Conservation (phyloP, 2,113 vertebrate genomes). For the Formicarius rufipectus region DNA sequence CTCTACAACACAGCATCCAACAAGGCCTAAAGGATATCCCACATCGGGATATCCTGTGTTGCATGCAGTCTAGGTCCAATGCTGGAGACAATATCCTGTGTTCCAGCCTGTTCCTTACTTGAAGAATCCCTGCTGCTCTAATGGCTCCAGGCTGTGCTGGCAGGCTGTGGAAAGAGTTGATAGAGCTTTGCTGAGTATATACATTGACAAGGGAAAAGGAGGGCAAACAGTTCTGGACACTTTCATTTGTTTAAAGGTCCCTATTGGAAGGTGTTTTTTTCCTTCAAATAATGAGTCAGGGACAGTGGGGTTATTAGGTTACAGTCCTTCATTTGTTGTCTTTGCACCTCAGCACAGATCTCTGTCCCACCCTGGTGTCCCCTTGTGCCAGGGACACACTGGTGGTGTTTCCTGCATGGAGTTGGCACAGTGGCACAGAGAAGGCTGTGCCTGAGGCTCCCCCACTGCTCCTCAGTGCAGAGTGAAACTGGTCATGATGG, state of each 20-base stretch:
- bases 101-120: neutral
- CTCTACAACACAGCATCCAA: too few relatives aligned
- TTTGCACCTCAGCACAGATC: neutral
- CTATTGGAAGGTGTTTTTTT: neutral
- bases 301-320: neutral
- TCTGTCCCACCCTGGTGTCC: neutral
- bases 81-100: neutral
- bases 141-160: neutral
- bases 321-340: neutral
- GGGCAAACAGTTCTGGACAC: neutral
- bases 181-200: neutral
- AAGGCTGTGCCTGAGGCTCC: too few relatives aligned
- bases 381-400: neutral
- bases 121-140: rapidly evolving
- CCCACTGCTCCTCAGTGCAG: too few relatives aligned
- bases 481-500: neutral
- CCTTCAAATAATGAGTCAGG: neutral
- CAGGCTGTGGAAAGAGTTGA: neutral
- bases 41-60: neutral
- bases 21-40: too few relatives aligned
- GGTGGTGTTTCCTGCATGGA: neutral
- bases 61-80: neutral
- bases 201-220: neutral
- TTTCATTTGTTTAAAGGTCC: neutral
- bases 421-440: neutral